Evolutionary conservation across 1,140 invertebrate species (phyloP).

Genomic region (Drosophila sp.): DNA sequence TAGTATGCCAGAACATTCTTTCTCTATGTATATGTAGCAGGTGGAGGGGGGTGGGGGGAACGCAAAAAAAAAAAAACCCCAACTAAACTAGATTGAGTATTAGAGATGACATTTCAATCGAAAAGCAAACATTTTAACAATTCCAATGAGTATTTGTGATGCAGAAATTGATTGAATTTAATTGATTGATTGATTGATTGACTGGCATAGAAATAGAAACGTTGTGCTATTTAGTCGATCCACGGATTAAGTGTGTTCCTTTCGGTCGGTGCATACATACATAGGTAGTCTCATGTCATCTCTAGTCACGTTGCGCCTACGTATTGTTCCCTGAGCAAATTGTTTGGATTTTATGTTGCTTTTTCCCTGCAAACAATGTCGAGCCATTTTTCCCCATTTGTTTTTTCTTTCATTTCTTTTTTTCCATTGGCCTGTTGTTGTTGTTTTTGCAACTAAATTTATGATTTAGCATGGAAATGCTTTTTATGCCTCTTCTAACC

Average conservation of each 20-base stretch:
- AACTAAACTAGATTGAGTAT: slow-evolving; percentile 11
- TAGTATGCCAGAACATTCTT: no score
- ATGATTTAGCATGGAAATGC: slow-evolving; percentile 78
- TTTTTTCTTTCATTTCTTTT: slow-evolving; percentile 6
- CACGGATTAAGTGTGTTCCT: no score
- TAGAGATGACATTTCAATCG: slow-evolving; percentile 8
- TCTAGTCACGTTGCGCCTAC: slow-evolving; percentile 21
- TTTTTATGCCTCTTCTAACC: slow-evolving; percentile 51
- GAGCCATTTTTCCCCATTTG: slow-evolving; percentile 22
- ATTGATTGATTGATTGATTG: no score
- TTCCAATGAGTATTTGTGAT: no score
- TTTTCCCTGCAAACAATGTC: slow-evolving; percentile 73
- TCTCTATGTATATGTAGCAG: no score
- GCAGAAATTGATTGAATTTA: no score
- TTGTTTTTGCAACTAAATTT: slow-evolving; percentile 68
- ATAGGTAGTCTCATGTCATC: slow-evolving; percentile 21
- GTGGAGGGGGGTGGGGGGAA: no score
- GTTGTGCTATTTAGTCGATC: no score
- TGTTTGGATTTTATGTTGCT: slow-evolving; percentile 78
- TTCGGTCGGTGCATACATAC: not conserved
- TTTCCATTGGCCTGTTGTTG: not conserved
- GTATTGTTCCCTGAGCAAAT: slow-evolving; percentile 62
- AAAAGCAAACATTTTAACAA: not conserved
- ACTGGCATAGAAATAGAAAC: no score
- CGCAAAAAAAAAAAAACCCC: not conserved